A percentile compares a stretch with the other conserved stretches of the same genome.
Conservation (phyloP, 1,140 invertebrate genomes). For the Metopolophium dirhodum region DNA sequence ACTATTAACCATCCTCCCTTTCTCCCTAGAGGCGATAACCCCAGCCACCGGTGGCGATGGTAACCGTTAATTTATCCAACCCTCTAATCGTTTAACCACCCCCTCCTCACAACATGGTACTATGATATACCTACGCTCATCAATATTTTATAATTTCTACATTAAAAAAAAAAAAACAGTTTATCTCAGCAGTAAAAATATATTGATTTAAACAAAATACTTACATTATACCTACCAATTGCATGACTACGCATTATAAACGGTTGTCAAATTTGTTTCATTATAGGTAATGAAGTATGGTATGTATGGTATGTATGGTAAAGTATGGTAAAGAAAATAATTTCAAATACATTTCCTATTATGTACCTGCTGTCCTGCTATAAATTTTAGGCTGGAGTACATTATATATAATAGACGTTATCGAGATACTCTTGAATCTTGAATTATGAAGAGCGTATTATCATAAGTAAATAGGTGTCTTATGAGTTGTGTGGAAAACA, state of each 20-base stretch:
- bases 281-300: neutral
- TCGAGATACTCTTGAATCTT: neutral
- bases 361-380: neutral
- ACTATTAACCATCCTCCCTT: neutral
- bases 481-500: neutral
- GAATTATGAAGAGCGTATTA: neutral
- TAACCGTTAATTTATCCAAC: slow-evolving; percentile 10
- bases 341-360: neutral
- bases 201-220: neutral
- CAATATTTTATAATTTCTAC: neutral
- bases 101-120: neutral
- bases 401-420: neutral
- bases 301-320: too few species aligned
- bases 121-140: neutral
- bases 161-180: neutral
- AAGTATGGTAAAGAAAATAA: neutral
- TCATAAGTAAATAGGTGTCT: neutral
- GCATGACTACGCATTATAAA: neutral
- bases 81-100: slow-evolving; percentile 14
- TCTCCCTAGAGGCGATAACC: neutral
- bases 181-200: neutral
- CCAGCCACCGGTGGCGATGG: neutral
- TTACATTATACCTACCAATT: neutral
- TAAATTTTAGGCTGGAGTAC: neutral
- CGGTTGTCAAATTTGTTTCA: neutral